phyloP scores from a whole-genome alignment of 2,113 vertebrate genomes.

The Trematocara nigrifrons region DNA sequence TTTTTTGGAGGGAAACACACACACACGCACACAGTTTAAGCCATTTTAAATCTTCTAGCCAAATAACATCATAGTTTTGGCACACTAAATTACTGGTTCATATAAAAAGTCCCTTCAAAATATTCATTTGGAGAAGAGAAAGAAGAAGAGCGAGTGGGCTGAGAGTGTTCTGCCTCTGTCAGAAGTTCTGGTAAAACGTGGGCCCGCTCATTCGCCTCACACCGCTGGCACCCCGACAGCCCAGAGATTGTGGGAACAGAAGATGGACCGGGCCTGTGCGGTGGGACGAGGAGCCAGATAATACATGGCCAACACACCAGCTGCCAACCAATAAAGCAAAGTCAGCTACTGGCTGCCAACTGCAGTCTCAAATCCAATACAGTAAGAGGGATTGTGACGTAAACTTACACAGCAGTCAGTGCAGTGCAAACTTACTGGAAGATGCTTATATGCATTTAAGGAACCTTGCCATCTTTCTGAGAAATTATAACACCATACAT shows the following conservation, averaged over 20 bases:
- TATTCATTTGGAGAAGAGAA: background rate
- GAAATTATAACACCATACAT: background rate
- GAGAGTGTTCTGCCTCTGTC: conserved; percentile 32
- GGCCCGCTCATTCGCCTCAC: background rate
- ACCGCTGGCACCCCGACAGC: conserved; percentile 15
- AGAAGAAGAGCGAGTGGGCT: conserved; percentile 36
- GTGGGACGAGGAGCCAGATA: conserved; percentile 20
- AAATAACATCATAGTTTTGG: conserved; percentile 23
- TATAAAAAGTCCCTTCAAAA: conserved; percentile 30
- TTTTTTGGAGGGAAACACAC: background rate
- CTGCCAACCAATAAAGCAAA: conserved; percentile 33
- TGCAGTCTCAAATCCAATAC: background rate
- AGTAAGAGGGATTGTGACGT: background rate
- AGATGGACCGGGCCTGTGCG: background rate
- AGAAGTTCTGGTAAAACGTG: conserved; percentile 13
- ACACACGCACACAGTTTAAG: background rate
- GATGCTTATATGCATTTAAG: background rate
- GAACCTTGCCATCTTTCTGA: background rate
- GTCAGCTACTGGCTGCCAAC: conserved; percentile 7
- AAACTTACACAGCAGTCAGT: background rate
- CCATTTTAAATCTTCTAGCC: background rate
- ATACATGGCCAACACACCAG: conserved; percentile 11
- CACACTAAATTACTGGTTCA: conserved; percentile 1
- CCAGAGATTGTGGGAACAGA: background rate
- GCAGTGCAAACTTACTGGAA: background rate